Evolutionary conservation across 2,888 invertebrate species (phyloP).

Genomic region (Clunio marinus): DNA sequence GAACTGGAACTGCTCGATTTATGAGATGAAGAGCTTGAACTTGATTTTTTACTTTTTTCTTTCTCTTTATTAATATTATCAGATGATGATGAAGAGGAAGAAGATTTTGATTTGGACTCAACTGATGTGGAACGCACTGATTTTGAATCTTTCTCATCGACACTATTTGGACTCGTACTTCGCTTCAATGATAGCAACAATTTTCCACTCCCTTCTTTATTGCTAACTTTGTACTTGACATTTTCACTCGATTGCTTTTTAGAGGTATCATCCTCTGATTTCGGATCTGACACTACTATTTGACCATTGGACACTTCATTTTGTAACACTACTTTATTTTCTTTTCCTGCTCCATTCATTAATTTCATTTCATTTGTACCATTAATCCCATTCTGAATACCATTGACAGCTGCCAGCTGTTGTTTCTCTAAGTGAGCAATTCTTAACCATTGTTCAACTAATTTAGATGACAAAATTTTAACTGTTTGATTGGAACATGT

Average conservation of each 20-base stretch:
- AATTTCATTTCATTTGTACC: background rate
- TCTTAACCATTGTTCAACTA: constrained; percentile 87
- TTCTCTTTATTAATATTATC: constrained; percentile 41
- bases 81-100: no score
- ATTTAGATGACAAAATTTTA: constrained; percentile 68
- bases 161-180: constrained; percentile 46
- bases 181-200: constrained; percentile 50
- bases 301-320: constrained; percentile 29
- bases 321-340: background rate
- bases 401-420: constrained; percentile 51
- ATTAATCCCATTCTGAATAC: constrained; percentile 41
- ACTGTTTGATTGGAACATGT: constrained; percentile 50
- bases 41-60: constrained; percentile 40
- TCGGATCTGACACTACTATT: constrained; percentile 6
- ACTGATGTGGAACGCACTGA: constrained; percentile 32
- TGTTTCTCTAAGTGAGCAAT: constrained; percentile 73
- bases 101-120: constrained; percentile 20
- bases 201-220: constrained; percentile 69
- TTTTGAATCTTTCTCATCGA: constrained; percentile 44
- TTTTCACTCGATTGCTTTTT: constrained; percentile 51
- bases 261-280: constrained; percentile 42
- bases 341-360: no score
- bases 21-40: constrained; percentile 35
- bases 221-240: constrained; percentile 60
- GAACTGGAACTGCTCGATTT: constrained; percentile 37